Evolutionary conservation across 2,888 invertebrate species (phyloP).

Genomic region (Ceriagrion tenellum): DNA sequence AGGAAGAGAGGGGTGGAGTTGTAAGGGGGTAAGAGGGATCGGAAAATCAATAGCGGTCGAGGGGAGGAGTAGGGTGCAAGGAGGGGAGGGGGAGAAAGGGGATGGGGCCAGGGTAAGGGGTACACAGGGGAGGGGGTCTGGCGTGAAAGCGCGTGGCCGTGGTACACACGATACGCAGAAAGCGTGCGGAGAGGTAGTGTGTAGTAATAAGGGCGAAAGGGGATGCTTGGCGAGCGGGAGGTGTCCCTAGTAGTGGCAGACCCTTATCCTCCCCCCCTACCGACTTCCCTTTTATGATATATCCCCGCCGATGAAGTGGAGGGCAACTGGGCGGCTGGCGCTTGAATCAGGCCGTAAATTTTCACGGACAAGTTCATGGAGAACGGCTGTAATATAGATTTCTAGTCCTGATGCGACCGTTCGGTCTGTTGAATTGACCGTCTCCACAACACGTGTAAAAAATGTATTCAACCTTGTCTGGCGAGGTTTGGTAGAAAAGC

Average conservation of each 20-base stretch:
- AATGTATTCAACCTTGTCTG: no score
- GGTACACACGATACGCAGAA: conserved; percentile 1
- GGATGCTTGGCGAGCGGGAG: neutral
- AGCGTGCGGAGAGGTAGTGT: neutral
- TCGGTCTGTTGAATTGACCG: no score
- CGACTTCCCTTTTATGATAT: neutral
- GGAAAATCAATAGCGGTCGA: conserved; percentile 24
- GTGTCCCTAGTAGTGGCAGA: neutral
- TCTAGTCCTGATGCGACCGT: no score
- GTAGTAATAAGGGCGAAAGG: neutral
- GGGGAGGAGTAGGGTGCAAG: neutral
- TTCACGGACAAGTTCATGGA: no score
- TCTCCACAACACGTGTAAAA: no score
- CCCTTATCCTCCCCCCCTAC: neutral
- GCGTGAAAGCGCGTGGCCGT: neutral
- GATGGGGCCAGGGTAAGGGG: neutral
- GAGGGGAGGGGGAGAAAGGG: neutral
- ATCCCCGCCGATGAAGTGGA: neutral
- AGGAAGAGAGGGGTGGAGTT: neutral
- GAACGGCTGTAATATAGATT: no score
- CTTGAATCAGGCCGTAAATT: no score
- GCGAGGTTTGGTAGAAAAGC: no score
- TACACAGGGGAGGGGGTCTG: neutral
- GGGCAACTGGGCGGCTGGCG: neutral
- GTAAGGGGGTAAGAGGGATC: neutral